Conservation (phyloP, 2,888 invertebrate genomes). For the Diploptera punctata region DNA sequence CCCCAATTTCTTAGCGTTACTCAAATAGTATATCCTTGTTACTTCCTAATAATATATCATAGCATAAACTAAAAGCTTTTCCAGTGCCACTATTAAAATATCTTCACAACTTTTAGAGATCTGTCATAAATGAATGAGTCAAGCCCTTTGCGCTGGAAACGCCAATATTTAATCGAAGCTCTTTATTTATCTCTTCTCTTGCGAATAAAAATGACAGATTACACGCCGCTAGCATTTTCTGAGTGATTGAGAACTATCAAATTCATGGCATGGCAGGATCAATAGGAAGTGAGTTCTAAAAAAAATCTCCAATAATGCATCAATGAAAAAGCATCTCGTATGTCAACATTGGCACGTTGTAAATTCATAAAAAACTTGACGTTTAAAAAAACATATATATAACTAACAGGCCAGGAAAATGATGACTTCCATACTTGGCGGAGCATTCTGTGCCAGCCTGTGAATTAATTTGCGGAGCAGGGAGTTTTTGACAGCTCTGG, state of each 20-base stretch:
- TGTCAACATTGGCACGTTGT: conserved; percentile 23
- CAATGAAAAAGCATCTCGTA: neutral
- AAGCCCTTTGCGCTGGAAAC: no score
- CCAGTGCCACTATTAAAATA: no score
- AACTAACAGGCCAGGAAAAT: conserved; percentile 6
- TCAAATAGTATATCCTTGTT: no score
- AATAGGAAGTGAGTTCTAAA: no score
- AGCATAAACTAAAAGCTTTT: no score
- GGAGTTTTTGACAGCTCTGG: conserved; percentile 32
- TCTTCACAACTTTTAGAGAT: no score
- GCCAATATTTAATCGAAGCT: no score
- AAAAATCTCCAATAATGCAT: conserved; percentile 8
- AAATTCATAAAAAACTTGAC: neutral
- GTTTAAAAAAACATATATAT: neutral
- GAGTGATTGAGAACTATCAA: neutral
- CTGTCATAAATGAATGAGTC: no score
- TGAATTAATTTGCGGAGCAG: conserved; percentile 35
- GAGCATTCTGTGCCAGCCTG: no score
- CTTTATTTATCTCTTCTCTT: no score
- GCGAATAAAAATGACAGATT: conserved; percentile 13
- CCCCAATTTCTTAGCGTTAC: no score
- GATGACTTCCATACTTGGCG: neutral
- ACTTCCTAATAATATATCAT: no score
- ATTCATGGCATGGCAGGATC: conserved; percentile 9
- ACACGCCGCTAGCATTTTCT: neutral